Evolutionary conservation across 1,140 invertebrate genomes (phyloP).

Genomic region (Drosophila kurseongensis): DNA sequence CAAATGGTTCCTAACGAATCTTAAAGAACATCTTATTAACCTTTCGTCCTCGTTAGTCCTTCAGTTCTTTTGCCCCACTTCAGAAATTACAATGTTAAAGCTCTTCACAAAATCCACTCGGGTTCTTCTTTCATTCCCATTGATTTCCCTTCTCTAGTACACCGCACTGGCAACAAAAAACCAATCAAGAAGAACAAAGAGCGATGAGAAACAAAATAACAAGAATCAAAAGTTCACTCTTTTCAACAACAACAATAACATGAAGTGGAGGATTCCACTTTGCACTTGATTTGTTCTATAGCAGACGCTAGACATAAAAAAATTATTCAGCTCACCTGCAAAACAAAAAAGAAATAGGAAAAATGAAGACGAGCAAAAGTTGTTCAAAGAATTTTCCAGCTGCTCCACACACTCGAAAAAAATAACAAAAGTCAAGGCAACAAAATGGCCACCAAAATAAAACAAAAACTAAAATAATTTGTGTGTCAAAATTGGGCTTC

Average conservation of each 20-base stretch:
- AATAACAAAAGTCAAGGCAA: neutral
- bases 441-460: too few species aligned
- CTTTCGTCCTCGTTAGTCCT: slow-evolving; percentile 24
- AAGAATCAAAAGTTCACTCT: slow-evolving; percentile 58
- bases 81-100: slow-evolving; percentile 25
- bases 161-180: slow-evolving; percentile 54
- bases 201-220: slow-evolving; percentile 34
- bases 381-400: slow-evolving; percentile 35
- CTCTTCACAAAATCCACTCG: slow-evolving; percentile 18
- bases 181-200: slow-evolving; percentile 46
- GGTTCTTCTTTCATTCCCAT: slow-evolving; percentile 27
- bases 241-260: slow-evolving; percentile 36
- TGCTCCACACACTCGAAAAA: slow-evolving; percentile 22
- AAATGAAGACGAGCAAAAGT: slow-evolving; percentile 32
- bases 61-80: slow-evolving; percentile 21
- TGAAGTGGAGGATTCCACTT: slow-evolving; percentile 45
- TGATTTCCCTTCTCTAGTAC: slow-evolving; percentile 44
- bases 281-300: slow-evolving; percentile 70
- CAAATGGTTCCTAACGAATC: neutral
- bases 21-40: slow-evolving; percentile 11
- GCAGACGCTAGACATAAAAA: slow-evolving; percentile 51
- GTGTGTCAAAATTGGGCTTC: too few species aligned
- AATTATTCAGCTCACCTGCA: slow-evolving; percentile 37
- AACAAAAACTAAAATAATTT: too few species aligned
- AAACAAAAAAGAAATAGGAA: slow-evolving; percentile 26